phyloP scores from a whole-genome alignment of 2,113 vertebrate species.

The Syngnathoides biaculeatus region DNA sequence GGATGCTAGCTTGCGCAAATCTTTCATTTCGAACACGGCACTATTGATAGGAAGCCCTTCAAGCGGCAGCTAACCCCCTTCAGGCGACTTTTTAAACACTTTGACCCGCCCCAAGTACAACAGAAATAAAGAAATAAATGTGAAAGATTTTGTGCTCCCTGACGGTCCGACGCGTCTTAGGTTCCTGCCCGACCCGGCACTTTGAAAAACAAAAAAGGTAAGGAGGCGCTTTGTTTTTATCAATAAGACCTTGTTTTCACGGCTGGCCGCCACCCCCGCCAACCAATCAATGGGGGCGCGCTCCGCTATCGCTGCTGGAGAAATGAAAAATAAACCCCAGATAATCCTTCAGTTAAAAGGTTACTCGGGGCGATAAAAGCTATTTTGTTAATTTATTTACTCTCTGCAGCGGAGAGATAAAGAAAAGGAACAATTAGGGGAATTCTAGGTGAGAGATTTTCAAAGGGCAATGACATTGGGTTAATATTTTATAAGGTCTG shows the following conservation, averaged over 20 bases:
- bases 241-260: constrained; percentile 92
- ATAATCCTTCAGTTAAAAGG: constrained; percentile 99
- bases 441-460: constrained; percentile 98
- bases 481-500: constrained; percentile 97
- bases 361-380: constrained; percentile 99
- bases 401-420: constrained; percentile 98
- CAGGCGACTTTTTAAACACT: constrained; percentile 55
- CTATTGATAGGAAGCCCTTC: constrained; percentile 39
- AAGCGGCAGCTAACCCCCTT: constrained; percentile 62
- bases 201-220: constrained; percentile 45
- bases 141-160: constrained; percentile 36
- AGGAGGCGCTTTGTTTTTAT: constrained; percentile 80
- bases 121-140: constrained; percentile 21
- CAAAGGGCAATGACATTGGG: constrained; percentile 96
- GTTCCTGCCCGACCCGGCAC: constrained; percentile 68
- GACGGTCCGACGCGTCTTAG: constrained; percentile 44
- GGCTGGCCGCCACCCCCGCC: constrained; percentile 94
- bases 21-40: constrained; percentile 1
- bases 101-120: constrained; percentile 60
- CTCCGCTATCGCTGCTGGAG: constrained; percentile 92
- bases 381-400: constrained; percentile 99
- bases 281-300: constrained; percentile 99
- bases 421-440: constrained; percentile 98
- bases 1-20: not conserved
- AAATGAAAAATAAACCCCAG: constrained; percentile 99